A percentile compares a stretch with the other conserved stretches of the same genome.
Conservation (phyloP, 2,888 invertebrate species). For the Julus scandinavius region DNA sequence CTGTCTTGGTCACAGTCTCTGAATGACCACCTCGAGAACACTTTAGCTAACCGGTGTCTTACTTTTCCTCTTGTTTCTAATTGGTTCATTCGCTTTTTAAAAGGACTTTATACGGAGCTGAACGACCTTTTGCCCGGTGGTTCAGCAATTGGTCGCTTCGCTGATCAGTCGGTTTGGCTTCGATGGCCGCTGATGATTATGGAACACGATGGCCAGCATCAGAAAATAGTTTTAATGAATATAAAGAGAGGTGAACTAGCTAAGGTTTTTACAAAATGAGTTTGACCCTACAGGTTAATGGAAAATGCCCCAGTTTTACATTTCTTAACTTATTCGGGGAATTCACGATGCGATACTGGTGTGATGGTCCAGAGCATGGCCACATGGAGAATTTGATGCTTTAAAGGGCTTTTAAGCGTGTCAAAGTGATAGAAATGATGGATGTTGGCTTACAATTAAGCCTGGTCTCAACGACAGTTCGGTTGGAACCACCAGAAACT, state of each 20-base stretch:
- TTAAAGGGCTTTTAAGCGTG: not conserved
- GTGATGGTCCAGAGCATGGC: not conserved
- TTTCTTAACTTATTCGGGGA: not conserved
- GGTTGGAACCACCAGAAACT: too few relatives aligned
- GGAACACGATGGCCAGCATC: not conserved
- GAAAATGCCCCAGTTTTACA: not conserved
- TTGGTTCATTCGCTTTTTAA: not conserved
- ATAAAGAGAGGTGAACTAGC: not conserved
- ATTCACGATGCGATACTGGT: not conserved
- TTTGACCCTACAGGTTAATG: constrained; percentile 1
- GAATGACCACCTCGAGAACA: not conserved
- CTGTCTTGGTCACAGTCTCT: not conserved
- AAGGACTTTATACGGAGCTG: not conserved
- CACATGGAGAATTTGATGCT: too few relatives aligned
- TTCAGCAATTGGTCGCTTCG: not conserved
- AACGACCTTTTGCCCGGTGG: not conserved
- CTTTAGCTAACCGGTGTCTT: not conserved
- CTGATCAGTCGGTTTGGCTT: not conserved
- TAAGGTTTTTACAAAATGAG: not conserved
- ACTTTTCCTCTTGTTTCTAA: constrained; percentile 16
- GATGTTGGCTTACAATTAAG: too few relatives aligned
- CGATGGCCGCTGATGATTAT: not conserved
- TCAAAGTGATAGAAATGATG: not conserved
- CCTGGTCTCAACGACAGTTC: too few relatives aligned
- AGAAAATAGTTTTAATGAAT: constrained; percentile 11